These are phyloP conservation scores for Empidonax alnorum DNA, from an alignment of 2,113 vertebrate genomes.

Conservation along the genomic window DNA sequence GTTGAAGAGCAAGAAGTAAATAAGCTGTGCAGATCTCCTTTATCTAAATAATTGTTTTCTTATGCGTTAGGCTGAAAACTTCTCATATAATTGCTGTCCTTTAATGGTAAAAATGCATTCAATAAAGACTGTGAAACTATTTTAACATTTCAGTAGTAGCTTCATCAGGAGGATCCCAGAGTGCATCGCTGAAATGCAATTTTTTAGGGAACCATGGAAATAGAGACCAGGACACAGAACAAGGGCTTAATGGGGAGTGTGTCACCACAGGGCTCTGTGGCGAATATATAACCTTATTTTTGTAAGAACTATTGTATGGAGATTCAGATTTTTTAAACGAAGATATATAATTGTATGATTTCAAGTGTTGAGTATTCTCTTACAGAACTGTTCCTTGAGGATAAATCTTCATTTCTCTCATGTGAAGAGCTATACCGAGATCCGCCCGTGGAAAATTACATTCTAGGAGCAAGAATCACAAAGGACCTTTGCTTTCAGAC, in stretches of 20 bases:
- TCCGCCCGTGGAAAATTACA: neutral
- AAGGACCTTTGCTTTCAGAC: neutral
- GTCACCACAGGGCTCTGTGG: neutral
- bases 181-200: neutral
- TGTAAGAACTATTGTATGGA: neutral
- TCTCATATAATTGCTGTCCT: neutral
- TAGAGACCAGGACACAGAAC: neutral
- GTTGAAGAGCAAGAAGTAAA: slow-evolving; percentile 62
- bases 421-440: neutral
- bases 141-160: neutral
- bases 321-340: neutral
- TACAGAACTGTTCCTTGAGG: neutral
- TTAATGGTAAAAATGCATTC: slow-evolving; percentile 1
- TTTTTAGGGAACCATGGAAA: neutral
- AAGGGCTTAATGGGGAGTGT: neutral
- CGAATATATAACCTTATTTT: neutral
- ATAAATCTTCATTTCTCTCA: neutral
- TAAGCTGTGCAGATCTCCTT: slow-evolving; percentile 26
- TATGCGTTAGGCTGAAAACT: neutral
- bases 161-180: neutral
- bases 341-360: neutral
- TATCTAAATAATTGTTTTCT: slow-evolving; percentile 60
- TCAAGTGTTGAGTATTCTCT: neutral
- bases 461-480: slow-evolving; percentile 22
- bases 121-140: neutral